Evolutionary conservation across 35 echinoderm and acorn worm genomes (phyloP).

Genomic region (Lytechinus variegatus): DNA sequence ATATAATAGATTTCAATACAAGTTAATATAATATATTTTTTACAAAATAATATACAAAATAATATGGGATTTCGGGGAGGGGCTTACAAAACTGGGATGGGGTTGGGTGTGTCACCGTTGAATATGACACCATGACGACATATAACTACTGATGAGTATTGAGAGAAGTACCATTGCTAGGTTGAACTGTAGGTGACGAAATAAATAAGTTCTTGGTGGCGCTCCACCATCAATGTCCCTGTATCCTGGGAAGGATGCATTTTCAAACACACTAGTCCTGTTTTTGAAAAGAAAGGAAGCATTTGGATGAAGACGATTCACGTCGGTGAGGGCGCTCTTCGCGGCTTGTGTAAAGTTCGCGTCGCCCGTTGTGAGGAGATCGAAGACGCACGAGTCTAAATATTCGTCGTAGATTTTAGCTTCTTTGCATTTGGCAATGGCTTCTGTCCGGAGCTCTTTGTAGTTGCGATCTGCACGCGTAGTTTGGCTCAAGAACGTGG

Average conservation of each 20-base stretch:
- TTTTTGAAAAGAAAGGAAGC: constrained; percentile 69
- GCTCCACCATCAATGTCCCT: constrained; percentile 56
- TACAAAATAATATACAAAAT: constrained; percentile 60
- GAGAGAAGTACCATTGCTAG: constrained; percentile 35
- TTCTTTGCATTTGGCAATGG: constrained; percentile 80
- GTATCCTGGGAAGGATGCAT: constrained; percentile 62
- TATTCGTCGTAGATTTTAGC: constrained; percentile 86
- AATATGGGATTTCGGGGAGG: constrained; percentile 51
- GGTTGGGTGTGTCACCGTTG: constrained; percentile 22
- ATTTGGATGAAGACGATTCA: constrained; percentile 78
- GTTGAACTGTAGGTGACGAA: constrained; percentile 23
- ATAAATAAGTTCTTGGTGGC: constrained; percentile 66
- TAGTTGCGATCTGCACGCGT: constrained; percentile 52
- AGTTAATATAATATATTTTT: constrained; percentile 54
- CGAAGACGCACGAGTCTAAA: constrained; percentile 96
- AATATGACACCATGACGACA: constrained; percentile 37
- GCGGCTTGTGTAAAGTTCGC: constrained; percentile 92
- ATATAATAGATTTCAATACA: constrained; percentile 54
- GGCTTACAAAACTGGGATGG: constrained; percentile 30
- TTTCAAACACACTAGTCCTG: constrained; percentile 95
- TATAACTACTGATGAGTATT: constrained; percentile 50
- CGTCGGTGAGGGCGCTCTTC: constrained; percentile 74
- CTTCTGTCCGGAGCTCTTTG: constrained; percentile 58
- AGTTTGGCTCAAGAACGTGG: constrained; percentile 71
- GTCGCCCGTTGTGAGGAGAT: constrained; percentile 93